These are phyloP conservation scores for Drosophila nasuta DNA, from an alignment of 1,140 invertebrate genomes.

Conservation along the genomic window DNA sequence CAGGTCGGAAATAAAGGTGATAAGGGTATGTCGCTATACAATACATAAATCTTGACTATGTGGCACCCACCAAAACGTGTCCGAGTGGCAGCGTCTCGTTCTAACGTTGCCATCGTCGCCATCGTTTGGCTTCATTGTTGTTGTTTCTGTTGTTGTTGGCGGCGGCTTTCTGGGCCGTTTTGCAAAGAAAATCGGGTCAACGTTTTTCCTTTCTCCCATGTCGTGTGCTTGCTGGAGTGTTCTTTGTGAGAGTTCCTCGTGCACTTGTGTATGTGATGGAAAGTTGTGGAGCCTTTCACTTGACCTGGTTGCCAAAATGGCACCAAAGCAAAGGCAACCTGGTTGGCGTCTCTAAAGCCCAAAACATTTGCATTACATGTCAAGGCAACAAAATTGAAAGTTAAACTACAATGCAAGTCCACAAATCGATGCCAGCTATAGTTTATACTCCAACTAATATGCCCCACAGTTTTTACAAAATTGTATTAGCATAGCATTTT, in stretches of 20 bases:
- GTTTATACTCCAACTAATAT: neutral
- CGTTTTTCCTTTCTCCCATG: conserved; percentile 49
- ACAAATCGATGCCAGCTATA: neutral
- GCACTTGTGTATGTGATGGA: conserved; percentile 40
- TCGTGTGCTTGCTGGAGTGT: conserved; percentile 38
- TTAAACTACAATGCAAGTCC: neutral
- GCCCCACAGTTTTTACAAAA: neutral
- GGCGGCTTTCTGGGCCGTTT: conserved; percentile 8
- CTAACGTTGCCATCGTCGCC: neutral
- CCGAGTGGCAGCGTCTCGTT: conserved; percentile 21
- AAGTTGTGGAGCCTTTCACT: conserved; percentile 66
- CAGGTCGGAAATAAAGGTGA: conserved; percentile 23
- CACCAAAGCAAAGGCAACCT: conserved; percentile 26
- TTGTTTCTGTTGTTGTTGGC: neutral
- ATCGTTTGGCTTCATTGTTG: neutral
- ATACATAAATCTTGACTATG: conserved; percentile 35
- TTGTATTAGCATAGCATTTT: neutral
- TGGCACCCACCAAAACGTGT: conserved; percentile 27
- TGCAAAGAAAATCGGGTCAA: conserved; percentile 56
- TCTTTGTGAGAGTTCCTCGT: conserved; percentile 31
- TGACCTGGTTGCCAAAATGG: conserved; percentile 64
- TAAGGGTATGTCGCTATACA: conserved; percentile 15
- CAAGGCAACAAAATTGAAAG: conserved; percentile 35
- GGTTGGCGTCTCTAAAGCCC: conserved; percentile 15
- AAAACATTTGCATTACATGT: conserved; percentile 52